Conservation (phyloP, 2,888 invertebrate genomes). For the Sphaerophoria rueppellii region DNA sequence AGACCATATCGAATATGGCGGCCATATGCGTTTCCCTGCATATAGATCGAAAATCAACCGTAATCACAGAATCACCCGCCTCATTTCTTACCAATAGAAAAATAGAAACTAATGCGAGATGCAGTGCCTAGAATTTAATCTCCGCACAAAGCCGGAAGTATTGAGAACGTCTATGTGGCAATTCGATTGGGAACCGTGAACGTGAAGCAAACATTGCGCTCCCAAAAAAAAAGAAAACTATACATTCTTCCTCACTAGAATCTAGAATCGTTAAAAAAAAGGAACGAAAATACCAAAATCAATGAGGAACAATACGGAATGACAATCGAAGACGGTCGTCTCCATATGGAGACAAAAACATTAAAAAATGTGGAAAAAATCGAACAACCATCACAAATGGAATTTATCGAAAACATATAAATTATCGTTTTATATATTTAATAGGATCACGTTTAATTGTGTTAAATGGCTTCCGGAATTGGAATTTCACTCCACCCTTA, state of each 20-base stretch:
- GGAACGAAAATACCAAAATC: slow-evolving; percentile 29
- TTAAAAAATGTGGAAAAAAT: slow-evolving; percentile 14
- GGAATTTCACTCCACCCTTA: slow-evolving; percentile 32
- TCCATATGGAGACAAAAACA: slow-evolving; percentile 52
- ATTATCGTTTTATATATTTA: slow-evolving; percentile 72
- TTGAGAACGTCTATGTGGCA: slow-evolving; percentile 53
- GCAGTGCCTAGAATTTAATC: slow-evolving; percentile 70
- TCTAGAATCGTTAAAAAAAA: slow-evolving; percentile 45
- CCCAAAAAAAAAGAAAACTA: slow-evolving; percentile 46
- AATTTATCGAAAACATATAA: slow-evolving; percentile 72
- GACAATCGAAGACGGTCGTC: slow-evolving; percentile 39
- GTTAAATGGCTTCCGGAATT: slow-evolving; percentile 72
- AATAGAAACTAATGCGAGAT: slow-evolving; percentile 39
- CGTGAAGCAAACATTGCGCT: slow-evolving; percentile 59
- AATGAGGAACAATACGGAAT: slow-evolving; percentile 59
- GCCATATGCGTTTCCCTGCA: slow-evolving; percentile 42
- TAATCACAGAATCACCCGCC: slow-evolving; percentile 3
- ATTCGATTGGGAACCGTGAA: slow-evolving; percentile 72
- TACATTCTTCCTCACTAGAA: background rate
- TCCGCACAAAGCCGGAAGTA: slow-evolving; percentile 73
- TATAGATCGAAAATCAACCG: background rate
- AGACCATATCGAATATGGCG: slow-evolving; percentile 70
- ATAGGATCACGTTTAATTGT: slow-evolving; percentile 73
- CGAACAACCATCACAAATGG: slow-evolving; percentile 27
- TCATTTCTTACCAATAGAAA: slow-evolving; percentile 6